Evolutionary conservation across 2,113 vertebrate genomes (phyloP).

Genomic region (Bufo gargarizans): DNA sequence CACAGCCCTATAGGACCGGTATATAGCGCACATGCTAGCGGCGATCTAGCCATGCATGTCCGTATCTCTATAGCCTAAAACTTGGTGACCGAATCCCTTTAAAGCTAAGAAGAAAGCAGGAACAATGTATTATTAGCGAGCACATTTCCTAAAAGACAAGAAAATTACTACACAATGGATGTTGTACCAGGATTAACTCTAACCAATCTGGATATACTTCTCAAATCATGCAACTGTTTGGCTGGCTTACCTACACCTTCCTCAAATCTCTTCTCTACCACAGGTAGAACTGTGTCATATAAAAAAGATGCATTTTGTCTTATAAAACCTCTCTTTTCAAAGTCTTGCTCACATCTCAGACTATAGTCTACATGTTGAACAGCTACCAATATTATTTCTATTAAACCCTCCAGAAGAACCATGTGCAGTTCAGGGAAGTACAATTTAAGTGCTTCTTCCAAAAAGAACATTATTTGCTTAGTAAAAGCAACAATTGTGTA

Average conservation of each 20-base stretch:
- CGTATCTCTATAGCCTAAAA: too few species aligned
- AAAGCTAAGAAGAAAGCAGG: background rate
- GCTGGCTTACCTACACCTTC: conserved; percentile 94
- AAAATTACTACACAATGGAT: conserved; percentile 74
- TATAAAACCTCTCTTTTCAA: conserved; percentile 93
- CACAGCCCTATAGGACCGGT: too few species aligned
- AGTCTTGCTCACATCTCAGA: conserved; percentile 94
- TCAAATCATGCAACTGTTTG: conserved; percentile 93
- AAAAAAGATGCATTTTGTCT: conserved; percentile 91
- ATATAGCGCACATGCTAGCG: too few species aligned
- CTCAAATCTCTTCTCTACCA: conserved; percentile 93
- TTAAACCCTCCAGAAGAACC: conserved; percentile 93
- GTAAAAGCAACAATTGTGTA: conserved; percentile 97
- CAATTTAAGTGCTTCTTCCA: conserved; percentile 94
- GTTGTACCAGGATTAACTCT: conserved; percentile 95
- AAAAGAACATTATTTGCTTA: conserved; percentile 96
- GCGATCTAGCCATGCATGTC: too few species aligned
- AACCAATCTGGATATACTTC: conserved; percentile 84
- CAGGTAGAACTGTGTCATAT: conserved; percentile 93
- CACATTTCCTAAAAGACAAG: background rate
- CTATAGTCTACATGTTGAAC: conserved; percentile 98
- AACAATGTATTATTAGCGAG: background rate
- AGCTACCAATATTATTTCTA: conserved; percentile 93
- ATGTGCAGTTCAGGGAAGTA: conserved; percentile 97
- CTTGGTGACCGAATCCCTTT: too few species aligned